Base-by-base conservation (phyloP, 2,113 vertebrate genomes). In the Tympanuchus pallidicinctus region DNA sequence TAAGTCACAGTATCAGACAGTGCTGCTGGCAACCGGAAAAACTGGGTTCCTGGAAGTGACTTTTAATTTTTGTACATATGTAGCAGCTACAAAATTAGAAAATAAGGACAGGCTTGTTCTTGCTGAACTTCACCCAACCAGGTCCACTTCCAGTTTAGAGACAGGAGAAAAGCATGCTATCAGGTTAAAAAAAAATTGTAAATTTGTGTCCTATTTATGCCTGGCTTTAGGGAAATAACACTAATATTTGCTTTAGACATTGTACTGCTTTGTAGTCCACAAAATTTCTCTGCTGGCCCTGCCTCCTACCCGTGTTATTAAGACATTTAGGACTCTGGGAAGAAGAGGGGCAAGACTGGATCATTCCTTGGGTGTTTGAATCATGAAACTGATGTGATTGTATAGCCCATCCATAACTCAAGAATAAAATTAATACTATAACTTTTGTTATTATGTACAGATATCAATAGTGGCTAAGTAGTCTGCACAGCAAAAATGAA, bases 211-310 rank as follows among this genome's bases (percentile, higher is more conserved):
- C 42, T 50, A 21, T 77, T 73, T 88, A 69, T 54, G 83, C 73
- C 78, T 88, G 45, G 69, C 9, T 92, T 89, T 89, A 93, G 27
- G 61, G 5, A 67, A 84, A 52, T 27, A 19, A 79, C 13, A 15
- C 45, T 50, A n/a, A 6, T n/a, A 72, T 52, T 54, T 72, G 18
- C 65, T 82, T 50, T 45, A 18, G 15, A 56, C 13, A 32, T 77
- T 76, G 19, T 38, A 77, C 52, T 67, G 36, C 59, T 28, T 70
- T 83, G 28, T 45, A 83, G 50, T 43, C 28, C 40, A 67, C 67
- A 88, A 94, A 25, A 69, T 56, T 87, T 83, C 95, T 61, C 75
- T 82, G 59, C 72, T 78, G 36, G 30, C 92, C 43, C 16, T 38
- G 52, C 82, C n/a, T 77, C 67, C 82, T 84, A 22, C 27, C 4